A percentile compares a stretch with the other conserved stretches of the same genome.
phyloP scores from a whole-genome alignment of 2,888 invertebrate species.

The Drosophila nr. fundita region DNA sequence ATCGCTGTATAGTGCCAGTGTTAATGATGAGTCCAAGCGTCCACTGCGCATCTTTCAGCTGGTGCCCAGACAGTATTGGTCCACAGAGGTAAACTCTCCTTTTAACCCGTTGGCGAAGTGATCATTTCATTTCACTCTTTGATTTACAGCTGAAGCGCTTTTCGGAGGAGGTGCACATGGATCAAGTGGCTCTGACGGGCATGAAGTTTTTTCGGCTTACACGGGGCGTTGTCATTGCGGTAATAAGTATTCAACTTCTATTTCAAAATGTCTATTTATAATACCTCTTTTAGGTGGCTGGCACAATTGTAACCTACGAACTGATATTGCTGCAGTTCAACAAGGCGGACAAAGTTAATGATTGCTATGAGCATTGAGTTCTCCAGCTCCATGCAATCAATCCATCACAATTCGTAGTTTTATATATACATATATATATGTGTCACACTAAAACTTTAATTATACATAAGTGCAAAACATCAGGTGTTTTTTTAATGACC shows the following conservation, averaged over 20 bases:
- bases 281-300: conserved; percentile 85
- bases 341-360: conserved; percentile 78
- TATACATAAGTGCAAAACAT: conserved; percentile 71
- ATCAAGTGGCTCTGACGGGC: conserved; percentile 83
- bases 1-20: conserved; percentile 86
- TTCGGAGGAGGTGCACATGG: conserved; percentile 83
- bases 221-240: conserved; percentile 82
- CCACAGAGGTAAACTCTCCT: conserved; percentile 83
- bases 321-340: conserved; percentile 87
- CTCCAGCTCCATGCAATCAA: not conserved
- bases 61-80: conserved; percentile 85
- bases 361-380: conserved; percentile 62
- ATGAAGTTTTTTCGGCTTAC: conserved; percentile 84
- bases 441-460: conserved; percentile 45
- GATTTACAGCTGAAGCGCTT: conserved; percentile 83
- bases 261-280: not conserved
- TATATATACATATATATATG: not conserved
- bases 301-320: conserved; percentile 87
- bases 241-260: conserved; percentile 26
- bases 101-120: not conserved
- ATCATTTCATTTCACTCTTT: not conserved
- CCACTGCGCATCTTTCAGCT: conserved; percentile 84
- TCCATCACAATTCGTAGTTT: conserved; percentile 32
- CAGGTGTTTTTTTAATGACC: conserved; percentile 65
- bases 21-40: conserved; percentile 86